phyloP scores from a whole-genome alignment of 2,113 vertebrate genomes.

The Aptenodytes forsteri region DNA sequence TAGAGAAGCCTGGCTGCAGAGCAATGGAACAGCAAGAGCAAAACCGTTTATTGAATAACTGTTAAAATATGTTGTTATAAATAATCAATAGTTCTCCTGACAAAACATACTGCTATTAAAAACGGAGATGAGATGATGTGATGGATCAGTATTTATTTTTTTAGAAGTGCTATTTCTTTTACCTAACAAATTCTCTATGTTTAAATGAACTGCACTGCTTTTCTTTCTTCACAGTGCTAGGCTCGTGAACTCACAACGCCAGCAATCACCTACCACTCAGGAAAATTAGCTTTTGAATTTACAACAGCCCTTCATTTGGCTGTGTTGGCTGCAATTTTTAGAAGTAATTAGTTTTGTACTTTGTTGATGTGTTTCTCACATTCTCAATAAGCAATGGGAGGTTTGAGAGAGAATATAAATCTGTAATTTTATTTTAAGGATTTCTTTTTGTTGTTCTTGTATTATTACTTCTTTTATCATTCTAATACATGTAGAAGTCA shows the following conservation, averaged over 20 bases:
- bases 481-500: not conserved
- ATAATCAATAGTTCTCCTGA: not conserved
- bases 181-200: not conserved
- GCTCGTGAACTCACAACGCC: not conserved
- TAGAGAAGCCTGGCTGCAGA: not conserved
- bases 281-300: conserved; percentile 23
- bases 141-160: not conserved
- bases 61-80: not conserved
- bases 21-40: not conserved
- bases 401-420: not conserved
- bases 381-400: not conserved
- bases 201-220: not conserved
- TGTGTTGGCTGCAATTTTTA: not conserved
- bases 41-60: not conserved
- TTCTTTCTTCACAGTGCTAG: not conserved
- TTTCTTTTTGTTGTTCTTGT: not conserved
- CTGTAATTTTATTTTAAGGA: not conserved
- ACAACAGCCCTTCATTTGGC: not conserved
- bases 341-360: not conserved
- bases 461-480: not conserved
- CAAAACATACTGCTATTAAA: not conserved
- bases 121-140: not conserved
- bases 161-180: not conserved
- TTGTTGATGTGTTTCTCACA: not conserved
- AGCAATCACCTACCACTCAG: not conserved